phyloP scores from a whole-genome alignment of 2,113 vertebrate species.

The Corythaeola cristata region DNA sequence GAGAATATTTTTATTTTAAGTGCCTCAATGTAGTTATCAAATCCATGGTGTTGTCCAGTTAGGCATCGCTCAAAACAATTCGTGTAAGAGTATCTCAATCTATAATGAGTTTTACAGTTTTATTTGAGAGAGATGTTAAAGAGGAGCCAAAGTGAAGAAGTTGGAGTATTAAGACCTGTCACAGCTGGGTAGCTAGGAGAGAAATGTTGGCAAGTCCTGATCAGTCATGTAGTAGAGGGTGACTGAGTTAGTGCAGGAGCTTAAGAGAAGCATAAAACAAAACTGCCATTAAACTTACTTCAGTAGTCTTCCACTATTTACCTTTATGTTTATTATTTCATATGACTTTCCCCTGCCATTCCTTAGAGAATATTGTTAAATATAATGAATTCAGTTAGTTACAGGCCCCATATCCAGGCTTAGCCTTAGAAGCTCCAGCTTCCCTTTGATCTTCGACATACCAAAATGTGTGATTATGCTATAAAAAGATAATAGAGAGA shows the following conservation, averaged over 20 bases:
- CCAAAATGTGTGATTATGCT: constrained; percentile 75
- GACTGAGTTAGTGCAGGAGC: neutral
- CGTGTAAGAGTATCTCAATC: neutral
- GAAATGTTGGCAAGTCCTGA: neutral
- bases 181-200: neutral
- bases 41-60: neutral
- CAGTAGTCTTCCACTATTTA: constrained; percentile 68
- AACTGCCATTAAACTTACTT: constrained; percentile 59
- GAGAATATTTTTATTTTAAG: neutral
- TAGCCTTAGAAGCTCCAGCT: constrained; percentile 71
- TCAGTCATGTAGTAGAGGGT: neutral
- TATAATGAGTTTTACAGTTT: neutral
- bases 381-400: constrained; percentile 78
- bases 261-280: constrained; percentile 37
- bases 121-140: neutral
- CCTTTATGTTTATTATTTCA: constrained; percentile 72
- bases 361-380: constrained; percentile 73
- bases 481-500: constrained; percentile 73
- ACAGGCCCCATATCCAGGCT: constrained; percentile 62
- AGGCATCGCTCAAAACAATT: neutral
- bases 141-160: neutral
- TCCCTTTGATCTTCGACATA: constrained; percentile 72
- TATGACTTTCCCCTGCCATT: constrained; percentile 59
- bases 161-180: neutral
- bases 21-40: neutral